Conservation (phyloP, 2,113 vertebrate species). For the Trochalopteron elliotii region DNA sequence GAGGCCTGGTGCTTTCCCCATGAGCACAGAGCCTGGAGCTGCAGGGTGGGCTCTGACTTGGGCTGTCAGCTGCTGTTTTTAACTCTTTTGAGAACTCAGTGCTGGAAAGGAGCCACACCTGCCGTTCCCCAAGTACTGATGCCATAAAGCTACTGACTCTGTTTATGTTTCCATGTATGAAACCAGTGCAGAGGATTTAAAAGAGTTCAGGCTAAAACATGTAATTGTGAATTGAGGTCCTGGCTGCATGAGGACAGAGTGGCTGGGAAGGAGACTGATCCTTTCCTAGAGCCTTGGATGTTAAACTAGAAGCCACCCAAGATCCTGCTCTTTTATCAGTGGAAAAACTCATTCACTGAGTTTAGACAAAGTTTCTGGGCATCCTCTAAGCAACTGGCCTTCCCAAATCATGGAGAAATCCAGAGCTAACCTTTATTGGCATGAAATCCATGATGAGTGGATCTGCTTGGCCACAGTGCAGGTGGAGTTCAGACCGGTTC, state of each 20-base stretch:
- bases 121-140: background rate
- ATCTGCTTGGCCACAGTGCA: background rate
- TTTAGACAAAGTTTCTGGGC: background rate
- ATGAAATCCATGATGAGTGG: background rate
- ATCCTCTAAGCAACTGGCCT: background rate
- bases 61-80: slow-evolving; percentile 4
- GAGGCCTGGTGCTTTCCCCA: background rate
- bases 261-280: background rate
- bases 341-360: background rate
- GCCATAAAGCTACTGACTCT: background rate
- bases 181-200: background rate
- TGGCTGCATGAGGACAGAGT: background rate
- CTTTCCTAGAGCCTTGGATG: background rate
- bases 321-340: background rate
- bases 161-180: background rate
- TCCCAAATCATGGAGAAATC: background rate
- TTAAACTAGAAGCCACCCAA: background rate
- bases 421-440: background rate
- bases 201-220: background rate
- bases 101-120: background rate
- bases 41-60: background rate
- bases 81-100: background rate
- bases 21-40: background rate
- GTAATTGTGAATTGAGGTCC: background rate
- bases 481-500: background rate